Evolutionary conservation across 30 jellyfish, hydroid and myxozoan species (phyloP).

Genomic region (Rhopilema esculentum): DNA sequence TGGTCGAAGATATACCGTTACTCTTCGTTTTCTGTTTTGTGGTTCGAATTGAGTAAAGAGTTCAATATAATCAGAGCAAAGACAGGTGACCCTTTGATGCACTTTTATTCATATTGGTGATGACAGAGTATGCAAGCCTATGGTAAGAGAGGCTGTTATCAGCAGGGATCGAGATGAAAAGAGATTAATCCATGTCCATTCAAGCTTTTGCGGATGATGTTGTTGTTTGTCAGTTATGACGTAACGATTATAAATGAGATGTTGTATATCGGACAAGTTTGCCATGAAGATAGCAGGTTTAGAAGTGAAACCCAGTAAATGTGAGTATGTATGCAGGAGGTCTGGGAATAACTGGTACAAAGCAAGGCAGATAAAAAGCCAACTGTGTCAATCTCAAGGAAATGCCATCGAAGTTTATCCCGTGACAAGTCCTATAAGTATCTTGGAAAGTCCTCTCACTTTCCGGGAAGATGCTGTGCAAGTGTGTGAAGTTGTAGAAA

Average conservation of each 20-base stretch:
- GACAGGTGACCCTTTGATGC: slow-evolving; percentile 36
- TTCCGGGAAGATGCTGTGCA: too few species aligned
- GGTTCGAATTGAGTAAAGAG: slow-evolving; percentile 47
- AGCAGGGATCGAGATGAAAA: slow-evolving; percentile 6
- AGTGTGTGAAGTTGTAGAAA: too few species aligned
- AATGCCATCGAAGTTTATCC: slow-evolving; percentile 22
- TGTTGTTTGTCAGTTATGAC: slow-evolving; percentile 6
- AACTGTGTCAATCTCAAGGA: slow-evolving; percentile 13
- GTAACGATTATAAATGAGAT: slow-evolving; percentile 5
- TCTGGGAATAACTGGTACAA: too few species aligned
- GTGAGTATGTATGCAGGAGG: too few species aligned
- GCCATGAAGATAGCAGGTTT: too few species aligned
- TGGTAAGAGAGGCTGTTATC: slow-evolving; percentile 40
- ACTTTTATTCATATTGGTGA: slow-evolving; percentile 24
- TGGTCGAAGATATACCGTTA: slow-evolving; percentile 17
- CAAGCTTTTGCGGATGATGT: too few species aligned
- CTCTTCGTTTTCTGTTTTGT: slow-evolving; percentile 28
- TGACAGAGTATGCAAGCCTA: slow-evolving; percentile 34
- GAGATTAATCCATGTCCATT: slow-evolving; percentile 18
- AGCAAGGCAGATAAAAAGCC: too few species aligned
- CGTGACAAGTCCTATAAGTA: background rate
- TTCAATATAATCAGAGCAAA: slow-evolving; percentile 36
- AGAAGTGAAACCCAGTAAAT: too few species aligned
- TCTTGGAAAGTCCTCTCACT: too few species aligned
- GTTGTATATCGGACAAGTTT: background rate